Evolutionary conservation across 2,797 vertebrate species (phyloP), one percentile per base, ranked within the genome.

Genomic region (Anabas testudineus): DNA sequence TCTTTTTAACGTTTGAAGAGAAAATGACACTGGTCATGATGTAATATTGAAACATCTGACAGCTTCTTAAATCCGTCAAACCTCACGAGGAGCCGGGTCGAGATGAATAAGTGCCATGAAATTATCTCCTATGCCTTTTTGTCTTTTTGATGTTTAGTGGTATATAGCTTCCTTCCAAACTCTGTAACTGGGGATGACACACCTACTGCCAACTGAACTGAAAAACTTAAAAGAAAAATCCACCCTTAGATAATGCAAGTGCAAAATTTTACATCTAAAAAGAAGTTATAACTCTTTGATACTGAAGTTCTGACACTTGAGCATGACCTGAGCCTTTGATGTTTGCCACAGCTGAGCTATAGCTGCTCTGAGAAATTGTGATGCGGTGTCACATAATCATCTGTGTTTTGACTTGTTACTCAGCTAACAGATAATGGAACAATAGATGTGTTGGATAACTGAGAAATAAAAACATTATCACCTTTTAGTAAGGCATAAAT

Each of bases 321-420:
- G 64, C 52, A 19, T 67, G 77, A 82, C 84, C 81, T 74, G 64
- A 42, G 42, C 74, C 49, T 87, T 81, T 84, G 81, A 85, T 78
- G 81, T 83, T 65, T 68, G 43, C 71, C 52, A 19, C 30, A 42
- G 65, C 58, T 7, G 46, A n/a, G 41, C 47, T 28, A 59, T 9
- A 64, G 67, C 67, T 15, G 51, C 39, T 4, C 22, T 14, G 73
- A 71, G 76, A 65, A 67, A 54, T 67, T 77, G 53, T n/a, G 21
- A 64, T 46, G 51, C 26, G 10, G 41, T 26, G 54, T 65, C 56
- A 68, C 61, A 53, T 26, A 42, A 15, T 28, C 26, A 10, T 62
- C 68, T 21, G 36, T 21, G 36, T 51, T 64, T 36, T 43, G 37
- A 34, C 49, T 54, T 48, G 28, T 47, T 39, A 10, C 19, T 46